Evolutionary conservation across 2,888 invertebrate species (phyloP).

Genomic region (Hypomecis atomaria): DNA sequence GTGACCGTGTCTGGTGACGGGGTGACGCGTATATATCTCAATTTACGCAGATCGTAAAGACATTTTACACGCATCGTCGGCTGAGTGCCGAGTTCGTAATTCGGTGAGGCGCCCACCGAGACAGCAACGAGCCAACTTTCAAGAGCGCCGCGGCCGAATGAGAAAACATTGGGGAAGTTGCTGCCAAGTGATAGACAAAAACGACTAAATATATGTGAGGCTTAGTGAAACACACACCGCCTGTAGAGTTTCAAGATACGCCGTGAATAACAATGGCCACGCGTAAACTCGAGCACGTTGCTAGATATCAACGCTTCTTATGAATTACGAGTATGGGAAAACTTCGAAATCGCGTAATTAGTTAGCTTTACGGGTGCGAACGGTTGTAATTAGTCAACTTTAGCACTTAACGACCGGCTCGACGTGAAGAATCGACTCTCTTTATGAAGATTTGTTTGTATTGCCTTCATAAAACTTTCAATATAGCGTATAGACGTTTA

Average conservation of each 20-base stretch:
- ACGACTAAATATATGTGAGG: slow-evolving; percentile 70
- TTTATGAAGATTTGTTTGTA: slow-evolving; percentile 34
- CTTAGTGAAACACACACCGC: slow-evolving; percentile 69
- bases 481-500: slow-evolving; percentile 40
- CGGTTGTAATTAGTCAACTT: slow-evolving; percentile 49
- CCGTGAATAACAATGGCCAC: slow-evolving; percentile 67
- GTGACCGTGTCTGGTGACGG: slow-evolving; percentile 27
- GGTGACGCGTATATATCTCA: slow-evolving; percentile 61
- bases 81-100: slow-evolving; percentile 75
- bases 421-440: slow-evolving; percentile 30
- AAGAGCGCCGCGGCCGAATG: slow-evolving; percentile 71
- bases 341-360: slow-evolving; percentile 56
- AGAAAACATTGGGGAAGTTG: slow-evolving; percentile 79
- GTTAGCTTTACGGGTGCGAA: slow-evolving; percentile 48
- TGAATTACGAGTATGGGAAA: slow-evolving; percentile 57
- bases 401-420: slow-evolving; percentile 27
- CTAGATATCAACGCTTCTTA: slow-evolving; percentile 56
- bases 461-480: slow-evolving; percentile 31
- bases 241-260: slow-evolving; percentile 65
- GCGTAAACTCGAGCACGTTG: slow-evolving; percentile 57
- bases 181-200: slow-evolving; percentile 75
- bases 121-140: slow-evolving; percentile 78
- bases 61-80: slow-evolving; percentile 80
- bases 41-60: slow-evolving; percentile 72
- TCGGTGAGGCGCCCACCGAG: slow-evolving; percentile 70